Conservation (phyloP, 2,888 invertebrate species). For the Tiliacea aurago region DNA sequence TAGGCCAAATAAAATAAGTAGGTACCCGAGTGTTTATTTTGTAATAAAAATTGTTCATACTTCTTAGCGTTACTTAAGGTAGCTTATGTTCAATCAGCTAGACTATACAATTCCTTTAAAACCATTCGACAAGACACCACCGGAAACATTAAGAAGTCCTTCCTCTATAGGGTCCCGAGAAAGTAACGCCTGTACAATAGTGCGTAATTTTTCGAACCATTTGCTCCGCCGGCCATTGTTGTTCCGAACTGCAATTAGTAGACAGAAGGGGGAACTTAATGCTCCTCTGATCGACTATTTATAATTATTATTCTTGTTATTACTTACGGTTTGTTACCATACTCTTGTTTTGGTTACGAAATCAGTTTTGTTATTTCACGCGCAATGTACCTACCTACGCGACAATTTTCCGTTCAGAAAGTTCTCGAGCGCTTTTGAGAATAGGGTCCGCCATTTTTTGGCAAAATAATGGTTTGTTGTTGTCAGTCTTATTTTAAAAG, state of each 20-base stretch:
- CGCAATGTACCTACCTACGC: slow-evolving; percentile 5
- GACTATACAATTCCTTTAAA: neutral
- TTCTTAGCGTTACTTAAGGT: neutral
- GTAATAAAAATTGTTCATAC: neutral
- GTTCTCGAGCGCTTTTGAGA: slow-evolving; percentile 43
- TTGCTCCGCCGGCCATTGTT: slow-evolving; percentile 76
- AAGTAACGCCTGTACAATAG: slow-evolving; percentile 73
- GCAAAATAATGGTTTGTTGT: slow-evolving; percentile 45
- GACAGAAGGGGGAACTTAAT: slow-evolving; percentile 60
- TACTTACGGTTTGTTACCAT: slow-evolving; percentile 66
- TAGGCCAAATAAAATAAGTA: neutral
- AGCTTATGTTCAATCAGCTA: neutral
- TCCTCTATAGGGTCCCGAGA: slow-evolving; percentile 46
- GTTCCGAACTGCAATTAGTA: slow-evolving; percentile 73
- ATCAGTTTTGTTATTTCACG: slow-evolving; percentile 33
- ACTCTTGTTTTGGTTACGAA: slow-evolving; percentile 48
- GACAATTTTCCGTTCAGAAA: slow-evolving; percentile 17
- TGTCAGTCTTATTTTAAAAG: slow-evolving; percentile 52
- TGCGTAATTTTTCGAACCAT: slow-evolving; percentile 85
- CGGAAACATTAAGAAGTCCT: slow-evolving; percentile 48
- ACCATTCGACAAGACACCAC: slow-evolving; percentile 11
- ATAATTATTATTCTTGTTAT: slow-evolving; percentile 75
- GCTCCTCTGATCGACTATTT: slow-evolving; percentile 74
- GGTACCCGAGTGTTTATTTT: neutral
- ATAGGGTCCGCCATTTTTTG: slow-evolving; percentile 45